These are phyloP conservation scores for Stegophylla sp. DNA, from an alignment of 2,888 invertebrate species.

Conservation along the genomic window DNA sequence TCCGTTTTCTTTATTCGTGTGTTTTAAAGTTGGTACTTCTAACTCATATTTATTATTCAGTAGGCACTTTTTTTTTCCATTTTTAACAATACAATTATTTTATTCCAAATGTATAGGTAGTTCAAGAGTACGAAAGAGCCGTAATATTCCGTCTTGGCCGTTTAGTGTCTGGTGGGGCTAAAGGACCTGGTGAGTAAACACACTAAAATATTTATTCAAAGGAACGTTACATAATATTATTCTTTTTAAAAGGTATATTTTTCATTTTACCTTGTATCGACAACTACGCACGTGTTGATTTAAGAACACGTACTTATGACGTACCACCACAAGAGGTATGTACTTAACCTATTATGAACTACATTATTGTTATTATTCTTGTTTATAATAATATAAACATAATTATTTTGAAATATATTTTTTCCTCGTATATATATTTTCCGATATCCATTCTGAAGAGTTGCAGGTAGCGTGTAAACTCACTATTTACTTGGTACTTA, in stretches of 20 bases:
- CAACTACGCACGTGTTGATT: slow-evolving; percentile 88
- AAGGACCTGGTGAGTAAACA: slow-evolving; percentile 81
- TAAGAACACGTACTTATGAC: slow-evolving; percentile 92
- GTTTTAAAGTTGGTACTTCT: slow-evolving; percentile 81
- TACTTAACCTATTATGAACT: too few relatives aligned
- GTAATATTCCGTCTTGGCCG: slow-evolving; percentile 93
- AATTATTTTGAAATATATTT: too few relatives aligned
- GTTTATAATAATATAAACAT: too few relatives aligned
- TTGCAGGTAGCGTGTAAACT: too few relatives aligned
- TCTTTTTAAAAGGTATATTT: slow-evolving; percentile 75
- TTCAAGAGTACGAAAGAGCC: slow-evolving; percentile 93
- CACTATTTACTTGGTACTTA: too few relatives aligned
- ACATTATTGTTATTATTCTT: neutral
- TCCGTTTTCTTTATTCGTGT: slow-evolving; percentile 83
- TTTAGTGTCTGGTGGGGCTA: slow-evolving; percentile 87
- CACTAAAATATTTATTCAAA: neutral
- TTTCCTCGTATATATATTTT: too few relatives aligned
- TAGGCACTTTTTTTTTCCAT: neutral
- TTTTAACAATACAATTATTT: neutral
- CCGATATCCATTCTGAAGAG: too few relatives aligned
- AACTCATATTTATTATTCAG: slow-evolving; percentile 75
- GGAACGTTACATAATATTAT: neutral
- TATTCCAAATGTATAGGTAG: slow-evolving; percentile 72
- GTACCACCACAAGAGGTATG: slow-evolving; percentile 94
- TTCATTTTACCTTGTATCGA: slow-evolving; percentile 95